Percentiles rank a stretch among this genome's conserved stretches.
These are phyloP conservation scores for Cynopterus sphinx DNA, from an alignment of 2,797 vertebrate species.

Conservation along the genomic window DNA sequence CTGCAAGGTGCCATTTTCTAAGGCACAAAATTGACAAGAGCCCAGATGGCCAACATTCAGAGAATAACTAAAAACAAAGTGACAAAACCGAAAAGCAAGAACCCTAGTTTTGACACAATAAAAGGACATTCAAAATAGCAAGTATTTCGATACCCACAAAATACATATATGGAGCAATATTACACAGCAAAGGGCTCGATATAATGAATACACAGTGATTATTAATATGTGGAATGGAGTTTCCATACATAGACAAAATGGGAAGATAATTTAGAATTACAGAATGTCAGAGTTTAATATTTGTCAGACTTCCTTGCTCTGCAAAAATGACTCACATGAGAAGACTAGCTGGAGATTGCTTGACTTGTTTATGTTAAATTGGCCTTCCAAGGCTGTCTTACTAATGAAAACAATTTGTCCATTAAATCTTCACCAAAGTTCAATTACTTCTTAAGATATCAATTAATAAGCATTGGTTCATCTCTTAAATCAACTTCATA, in stretches of 20 bases:
- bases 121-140: conserved; percentile 21
- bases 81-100: background rate
- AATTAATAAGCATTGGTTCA: conserved; percentile 59
- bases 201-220: background rate
- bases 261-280: background rate
- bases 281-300: background rate
- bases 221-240: background rate
- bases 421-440: conserved; percentile 57
- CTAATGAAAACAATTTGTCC: conserved; percentile 54
- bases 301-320: conserved; percentile 14
- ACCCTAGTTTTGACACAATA: background rate
- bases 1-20: background rate
- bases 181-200: background rate
- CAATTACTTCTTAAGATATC: conserved; percentile 59
- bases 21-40: background rate
- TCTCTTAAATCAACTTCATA: conserved; percentile 70
- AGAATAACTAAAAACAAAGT: background rate
- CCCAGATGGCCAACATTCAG: background rate
- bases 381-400: conserved; percentile 54
- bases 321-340: background rate
- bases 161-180: background rate
- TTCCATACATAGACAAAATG: background rate
- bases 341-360: background rate
- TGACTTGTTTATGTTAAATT: conserved; percentile 66
- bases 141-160: background rate